Base-by-base conservation (phyloP, 2,797 vertebrate genomes). In the Uromys caudimaculatus region DNA sequence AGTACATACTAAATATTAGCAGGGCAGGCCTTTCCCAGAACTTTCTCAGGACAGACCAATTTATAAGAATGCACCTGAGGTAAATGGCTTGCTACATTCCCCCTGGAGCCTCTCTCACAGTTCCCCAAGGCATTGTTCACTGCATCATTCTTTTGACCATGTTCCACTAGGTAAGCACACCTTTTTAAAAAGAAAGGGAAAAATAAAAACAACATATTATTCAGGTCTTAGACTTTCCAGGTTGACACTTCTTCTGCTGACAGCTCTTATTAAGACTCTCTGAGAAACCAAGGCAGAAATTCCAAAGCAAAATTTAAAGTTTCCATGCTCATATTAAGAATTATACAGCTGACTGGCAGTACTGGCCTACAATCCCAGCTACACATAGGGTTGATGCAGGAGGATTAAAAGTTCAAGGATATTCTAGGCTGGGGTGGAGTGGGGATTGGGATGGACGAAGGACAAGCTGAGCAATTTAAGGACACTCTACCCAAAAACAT, bases 261-360 rank as follows among this genome's bases (percentile, higher is more conserved):
- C 32, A 86, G 3, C 38, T 75, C 16, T 89, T 29, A 60, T 3
- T 64, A 95, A 83, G 13, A 56, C 10, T 82, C 69, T 50, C 67
- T 84, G 85, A 95, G 92, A 93, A 94, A 44, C 14, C 73, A 95
- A 93, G 8, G 24, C 58, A 91, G 35, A 92, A 75, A 24, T 89
- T 92, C 50, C 89, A 86, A 95, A 96, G 54, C 52, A 82, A 27
- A 44, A 27, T 11, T 83, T 47, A 32, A 94, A 94, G 56, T 35
- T 78, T 71, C 32, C 13, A 35, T 89, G 24, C 7, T 71, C 16
- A 44, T 24, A 35, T 64, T 35, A 95, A 73, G 9, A 85, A 77
- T 89, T 69, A 89, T 16, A 85, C n/a, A 78, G 32, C 47, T 87
- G 32, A 12, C 47, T 71, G 21, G 21, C 47, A 44, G 47, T 38